Evolutionary conservation across 2,113 vertebrate species (phyloP), one percentile per base, ranked within the genome.

Genomic region (Phylloscopus trochiloides): DNA sequence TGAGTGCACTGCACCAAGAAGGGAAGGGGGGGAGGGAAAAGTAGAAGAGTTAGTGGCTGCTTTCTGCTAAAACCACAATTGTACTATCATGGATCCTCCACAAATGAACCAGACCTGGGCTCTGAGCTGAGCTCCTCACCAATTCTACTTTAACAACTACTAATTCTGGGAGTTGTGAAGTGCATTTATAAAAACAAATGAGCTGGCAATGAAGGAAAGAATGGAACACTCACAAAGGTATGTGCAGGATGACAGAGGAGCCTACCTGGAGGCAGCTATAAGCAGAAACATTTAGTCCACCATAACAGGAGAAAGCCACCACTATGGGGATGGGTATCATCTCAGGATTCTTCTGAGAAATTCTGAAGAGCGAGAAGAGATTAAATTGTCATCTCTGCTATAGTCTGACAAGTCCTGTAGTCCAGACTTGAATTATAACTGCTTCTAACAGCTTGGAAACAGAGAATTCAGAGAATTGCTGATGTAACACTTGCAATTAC

Each of bases 331-430:
- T 70, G 92, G 86, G 92, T 75, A 95, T 92, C 96, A 91, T 96
- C 94, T 96, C 91, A 97, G 91, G 94, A 80, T 88, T 97, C 97
- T 94, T 97, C 95, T 95, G 96, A 97, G 96, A 97, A 97, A 95
- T 93, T 94, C 96, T 97, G 90, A 97, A 97, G 96, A 96, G 88
- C 52, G 87, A 97, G 92, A 96, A 95, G 88, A 97, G 72, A 96
- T 95, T 97, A 96, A 97, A 92, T 96, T 80, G 66, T 95, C 94
- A 94, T 96, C 70, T 95, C 86, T 81, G 92, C 86, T 88, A 62
- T 6, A 40, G 80, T 82, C 81, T 94, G 91, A 85, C 51, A 94
- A 92, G 47, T 95, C 70, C 67, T 92, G 79, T 63, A 95, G 82
- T 79, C 68, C 79, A 92, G 86, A 73, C 52, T 85, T 89, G 66